These are phyloP conservation scores for Tridacna gigas DNA, from an alignment of 2,888 invertebrate species.

Conservation along the genomic window DNA sequence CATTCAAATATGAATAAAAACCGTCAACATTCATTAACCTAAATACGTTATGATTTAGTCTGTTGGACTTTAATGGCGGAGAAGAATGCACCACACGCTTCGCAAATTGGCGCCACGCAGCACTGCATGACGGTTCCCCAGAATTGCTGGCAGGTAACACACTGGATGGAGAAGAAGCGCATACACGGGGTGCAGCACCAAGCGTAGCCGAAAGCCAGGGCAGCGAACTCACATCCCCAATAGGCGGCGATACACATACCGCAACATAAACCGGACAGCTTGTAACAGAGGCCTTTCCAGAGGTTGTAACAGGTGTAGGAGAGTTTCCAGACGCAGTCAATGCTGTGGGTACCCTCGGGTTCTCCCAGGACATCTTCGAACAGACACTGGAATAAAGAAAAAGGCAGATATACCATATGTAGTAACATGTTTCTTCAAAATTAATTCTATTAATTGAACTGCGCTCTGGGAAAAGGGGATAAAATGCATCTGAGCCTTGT, in stretches of 20 bases:
- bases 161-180: constrained; percentile 88
- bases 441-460: too few species aligned
- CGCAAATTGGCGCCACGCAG: constrained; percentile 72
- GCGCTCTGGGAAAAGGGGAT: background rate
- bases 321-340: constrained; percentile 90
- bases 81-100: constrained; percentile 68
- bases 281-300: constrained; percentile 89
- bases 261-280: constrained; percentile 88
- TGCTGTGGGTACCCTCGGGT: constrained; percentile 73
- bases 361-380: constrained; percentile 77
- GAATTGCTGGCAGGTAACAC: constrained; percentile 67
- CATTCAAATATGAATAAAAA: too few species aligned
- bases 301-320: constrained; percentile 88
- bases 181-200: constrained; percentile 90
- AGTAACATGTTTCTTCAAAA: too few species aligned
- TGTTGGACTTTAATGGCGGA: constrained; percentile 31
- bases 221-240: constrained; percentile 83
- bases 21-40: background rate
- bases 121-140: constrained; percentile 87
- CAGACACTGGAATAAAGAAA: constrained; percentile 43
- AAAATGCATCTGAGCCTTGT: too few species aligned
- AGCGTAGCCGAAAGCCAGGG: constrained; percentile 88
- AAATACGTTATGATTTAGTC: background rate
- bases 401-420: too few species aligned
- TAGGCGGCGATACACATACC: constrained; percentile 89